Conservation (phyloP, 2,113 vertebrate species). For the Setophaga kirtlandii region DNA sequence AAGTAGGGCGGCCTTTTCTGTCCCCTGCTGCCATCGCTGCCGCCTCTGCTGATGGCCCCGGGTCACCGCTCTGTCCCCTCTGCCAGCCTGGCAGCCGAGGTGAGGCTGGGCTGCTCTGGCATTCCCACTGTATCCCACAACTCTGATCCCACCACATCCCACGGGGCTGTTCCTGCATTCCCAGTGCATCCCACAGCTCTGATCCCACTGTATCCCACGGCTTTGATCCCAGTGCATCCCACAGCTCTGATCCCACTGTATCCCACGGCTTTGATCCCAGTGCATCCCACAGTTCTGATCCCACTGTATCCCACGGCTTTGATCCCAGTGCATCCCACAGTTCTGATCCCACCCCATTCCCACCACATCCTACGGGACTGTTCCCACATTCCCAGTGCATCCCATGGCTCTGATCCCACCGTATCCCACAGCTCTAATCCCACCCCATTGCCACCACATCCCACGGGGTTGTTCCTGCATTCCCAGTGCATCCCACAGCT, state of each 20-base stretch:
- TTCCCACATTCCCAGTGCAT: no score
- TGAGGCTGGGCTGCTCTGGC: background rate
- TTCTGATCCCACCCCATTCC: no score
- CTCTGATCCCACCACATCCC: background rate
- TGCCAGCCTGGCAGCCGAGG: background rate
- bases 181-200: background rate
- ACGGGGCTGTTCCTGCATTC: background rate
- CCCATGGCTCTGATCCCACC: no score
- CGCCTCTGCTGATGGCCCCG: background rate
- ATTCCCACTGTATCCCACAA: background rate
- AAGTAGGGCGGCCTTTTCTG: background rate
- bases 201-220: background rate
- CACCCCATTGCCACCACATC: background rate
- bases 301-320: no score
- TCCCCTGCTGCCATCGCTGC: background rate
- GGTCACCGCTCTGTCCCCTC: background rate
- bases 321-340: no score
- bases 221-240: background rate
- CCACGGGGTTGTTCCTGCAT: background rate
- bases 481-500: background rate
- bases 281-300: no score
- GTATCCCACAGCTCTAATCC: no score
- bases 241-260: no score
- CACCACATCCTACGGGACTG: no score
- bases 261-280: no score